phyloP scores from a whole-genome alignment of 2,888 invertebrate species.

The Buathra laborator region DNA sequence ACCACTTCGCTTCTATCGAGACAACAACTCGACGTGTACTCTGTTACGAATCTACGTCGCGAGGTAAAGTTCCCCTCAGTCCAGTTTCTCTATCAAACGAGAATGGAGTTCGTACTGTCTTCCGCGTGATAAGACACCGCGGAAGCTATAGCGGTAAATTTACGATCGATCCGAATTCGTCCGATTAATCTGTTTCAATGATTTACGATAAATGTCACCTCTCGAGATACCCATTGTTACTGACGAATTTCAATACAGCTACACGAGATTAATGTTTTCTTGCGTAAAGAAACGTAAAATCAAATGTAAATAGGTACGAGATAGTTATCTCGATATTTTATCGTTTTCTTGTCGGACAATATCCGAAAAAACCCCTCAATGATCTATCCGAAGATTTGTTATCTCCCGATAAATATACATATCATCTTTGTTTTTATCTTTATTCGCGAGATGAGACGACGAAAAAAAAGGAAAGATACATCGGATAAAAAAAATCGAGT shows the following conservation, averaged over 20 bases:
- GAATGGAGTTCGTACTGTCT: conserved; percentile 2
- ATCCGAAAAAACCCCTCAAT: neutral
- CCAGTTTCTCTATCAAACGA: conserved; percentile 11
- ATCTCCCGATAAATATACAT: neutral
- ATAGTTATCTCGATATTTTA: neutral
- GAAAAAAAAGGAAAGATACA: neutral
- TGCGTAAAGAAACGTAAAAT: neutral
- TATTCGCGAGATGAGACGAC: neutral
- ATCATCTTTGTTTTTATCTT: neutral
- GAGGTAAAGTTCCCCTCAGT: neutral
- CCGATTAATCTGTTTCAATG: neutral
- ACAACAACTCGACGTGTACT: neutral
- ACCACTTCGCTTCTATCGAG: conserved; percentile 4
- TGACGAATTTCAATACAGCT: neutral
- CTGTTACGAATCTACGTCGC: neutral
- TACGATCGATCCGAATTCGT: neutral
- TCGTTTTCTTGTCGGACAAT: neutral
- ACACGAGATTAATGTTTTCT: neutral
- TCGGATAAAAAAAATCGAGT: conserved; percentile 5
- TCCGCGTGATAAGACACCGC: conserved; percentile 12
- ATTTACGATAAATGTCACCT: neutral
- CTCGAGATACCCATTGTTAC: neutral
- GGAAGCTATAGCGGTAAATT: neutral
- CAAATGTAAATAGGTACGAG: neutral
- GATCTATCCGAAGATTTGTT: conserved; percentile 11